Percentiles rank a stretch among this genome's conserved stretches.
Conservation (phyloP, 2,888 invertebrate genomes). For the Lycia hirtaria region DNA sequence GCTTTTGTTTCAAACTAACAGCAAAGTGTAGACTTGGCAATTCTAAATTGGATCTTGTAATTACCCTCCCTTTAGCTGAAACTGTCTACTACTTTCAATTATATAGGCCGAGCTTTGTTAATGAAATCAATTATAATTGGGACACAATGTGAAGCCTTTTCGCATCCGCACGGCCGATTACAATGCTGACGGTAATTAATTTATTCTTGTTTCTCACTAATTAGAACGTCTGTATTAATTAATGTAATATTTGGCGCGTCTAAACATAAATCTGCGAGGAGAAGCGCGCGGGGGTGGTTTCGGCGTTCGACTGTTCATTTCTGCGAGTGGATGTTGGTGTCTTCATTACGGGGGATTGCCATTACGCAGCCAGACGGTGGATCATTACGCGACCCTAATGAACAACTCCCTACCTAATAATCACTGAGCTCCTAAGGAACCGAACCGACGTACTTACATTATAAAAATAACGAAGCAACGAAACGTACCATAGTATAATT, state of each 20-base stretch:
- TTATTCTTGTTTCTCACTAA: constrained; percentile 54
- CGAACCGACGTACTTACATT: constrained; percentile 1
- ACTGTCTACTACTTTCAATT: constrained; percentile 85
- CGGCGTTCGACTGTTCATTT: constrained; percentile 42
- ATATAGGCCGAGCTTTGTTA: constrained; percentile 81
- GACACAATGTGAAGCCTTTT: constrained; percentile 71
- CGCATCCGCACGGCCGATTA: constrained; percentile 60
- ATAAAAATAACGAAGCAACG: constrained; percentile 17
- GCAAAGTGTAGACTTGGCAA: constrained; percentile 86
- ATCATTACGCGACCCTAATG: constrained; percentile 63
- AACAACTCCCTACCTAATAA: constrained; percentile 56
- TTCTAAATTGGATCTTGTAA: constrained; percentile 86
- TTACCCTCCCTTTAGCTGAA: constrained; percentile 82
- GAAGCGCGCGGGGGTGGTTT: constrained; percentile 34
- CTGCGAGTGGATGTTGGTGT: constrained; percentile 48
- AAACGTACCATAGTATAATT: constrained; percentile 8
- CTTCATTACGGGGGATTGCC: constrained; percentile 56
- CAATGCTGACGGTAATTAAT: constrained; percentile 60
- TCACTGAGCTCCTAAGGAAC: constrained; percentile 42
- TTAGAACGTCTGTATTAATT: constrained; percentile 38
- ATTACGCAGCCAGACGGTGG: constrained; percentile 53
- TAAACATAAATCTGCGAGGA: constrained; percentile 41
- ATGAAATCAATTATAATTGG: constrained; percentile 82
- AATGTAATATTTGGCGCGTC: constrained; percentile 39
- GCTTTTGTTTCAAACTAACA: constrained; percentile 86